phyloP scores from a whole-genome alignment of 2,797 vertebrate genomes.

The Notamacropus eugenii region DNA sequence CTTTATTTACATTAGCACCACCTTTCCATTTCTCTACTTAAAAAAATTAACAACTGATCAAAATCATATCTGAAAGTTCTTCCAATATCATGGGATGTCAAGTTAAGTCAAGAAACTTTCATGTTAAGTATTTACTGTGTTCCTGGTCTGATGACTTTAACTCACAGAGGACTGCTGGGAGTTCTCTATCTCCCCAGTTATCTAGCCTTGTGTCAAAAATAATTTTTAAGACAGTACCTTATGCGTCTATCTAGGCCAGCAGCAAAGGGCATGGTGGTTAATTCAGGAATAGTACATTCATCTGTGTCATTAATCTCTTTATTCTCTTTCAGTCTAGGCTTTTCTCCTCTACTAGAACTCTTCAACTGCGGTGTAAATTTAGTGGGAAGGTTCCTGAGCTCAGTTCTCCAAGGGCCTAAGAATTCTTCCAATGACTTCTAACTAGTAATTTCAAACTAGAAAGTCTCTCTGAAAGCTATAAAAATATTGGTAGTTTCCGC shows the following conservation, averaged over 20 bases:
- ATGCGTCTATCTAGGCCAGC: not conserved
- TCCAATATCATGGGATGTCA: not conserved
- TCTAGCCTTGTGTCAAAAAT: not conserved
- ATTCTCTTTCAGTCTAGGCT: accelerated
- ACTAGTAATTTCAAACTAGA: not conserved
- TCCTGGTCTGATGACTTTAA: not conserved
- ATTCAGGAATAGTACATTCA: accelerated
- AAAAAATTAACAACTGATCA: not conserved
- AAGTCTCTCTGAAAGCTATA: not conserved
- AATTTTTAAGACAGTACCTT: not conserved
- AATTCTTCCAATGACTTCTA: not conserved
- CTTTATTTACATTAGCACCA: not conserved
- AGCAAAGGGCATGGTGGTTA: not conserved
- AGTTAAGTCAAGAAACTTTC: not conserved
- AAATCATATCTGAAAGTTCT: not conserved
- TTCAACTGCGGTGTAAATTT: not conserved
- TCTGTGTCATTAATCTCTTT: not conserved
- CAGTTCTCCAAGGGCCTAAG: not conserved
- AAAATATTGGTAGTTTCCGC: not conserved
- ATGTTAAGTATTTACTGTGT: not conserved
- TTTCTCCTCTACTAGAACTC: not conserved
- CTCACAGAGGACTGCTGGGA: not conserved
- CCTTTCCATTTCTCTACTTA: not conserved
- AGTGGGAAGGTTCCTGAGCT: not conserved
- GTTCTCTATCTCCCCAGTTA: not conserved